phyloP scores from a whole-genome alignment of 2,113 vertebrate genomes.

The Thalassarche chlororhynchos region DNA sequence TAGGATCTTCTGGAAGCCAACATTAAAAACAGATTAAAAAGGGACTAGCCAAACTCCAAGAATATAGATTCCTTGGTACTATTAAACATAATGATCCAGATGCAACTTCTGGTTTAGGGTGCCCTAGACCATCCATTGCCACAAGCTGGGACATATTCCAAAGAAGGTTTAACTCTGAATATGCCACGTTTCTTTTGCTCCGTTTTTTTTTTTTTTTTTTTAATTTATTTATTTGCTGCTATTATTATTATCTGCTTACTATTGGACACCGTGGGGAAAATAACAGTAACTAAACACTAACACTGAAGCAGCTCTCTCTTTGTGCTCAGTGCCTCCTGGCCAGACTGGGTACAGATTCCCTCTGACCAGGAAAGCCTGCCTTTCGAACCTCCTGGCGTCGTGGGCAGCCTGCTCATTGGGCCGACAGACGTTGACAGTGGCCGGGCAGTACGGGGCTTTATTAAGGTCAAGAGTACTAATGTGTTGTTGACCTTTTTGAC shows the following conservation, averaged over 20 bases:
- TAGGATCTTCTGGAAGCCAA: neutral
- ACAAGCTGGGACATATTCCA: neutral
- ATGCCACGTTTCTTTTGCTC: neutral
- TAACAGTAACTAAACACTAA: neutral
- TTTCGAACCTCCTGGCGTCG: neutral
- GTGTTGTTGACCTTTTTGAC: neutral
- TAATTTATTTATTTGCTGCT: neutral
- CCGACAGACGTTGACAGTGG: accelerated
- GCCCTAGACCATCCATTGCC: neutral
- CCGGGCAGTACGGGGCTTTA: accelerated
- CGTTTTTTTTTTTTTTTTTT: neutral
- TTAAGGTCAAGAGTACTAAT: neutral
- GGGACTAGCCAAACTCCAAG: neutral
- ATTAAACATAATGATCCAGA: neutral
- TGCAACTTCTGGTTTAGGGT: neutral
- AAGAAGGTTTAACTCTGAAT: neutral
- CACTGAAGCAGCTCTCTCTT: neutral
- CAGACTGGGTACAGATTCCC: neutral
- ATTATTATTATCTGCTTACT: neutral
- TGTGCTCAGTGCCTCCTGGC: neutral
- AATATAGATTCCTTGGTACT: neutral
- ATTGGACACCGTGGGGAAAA: neutral
- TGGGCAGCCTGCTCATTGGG: neutral
- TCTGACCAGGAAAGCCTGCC: neutral
- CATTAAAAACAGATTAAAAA: neutral